Evolutionary conservation across 1,140 invertebrate species (phyloP).

Genomic region (Pogonomyrmex barbatus): DNA sequence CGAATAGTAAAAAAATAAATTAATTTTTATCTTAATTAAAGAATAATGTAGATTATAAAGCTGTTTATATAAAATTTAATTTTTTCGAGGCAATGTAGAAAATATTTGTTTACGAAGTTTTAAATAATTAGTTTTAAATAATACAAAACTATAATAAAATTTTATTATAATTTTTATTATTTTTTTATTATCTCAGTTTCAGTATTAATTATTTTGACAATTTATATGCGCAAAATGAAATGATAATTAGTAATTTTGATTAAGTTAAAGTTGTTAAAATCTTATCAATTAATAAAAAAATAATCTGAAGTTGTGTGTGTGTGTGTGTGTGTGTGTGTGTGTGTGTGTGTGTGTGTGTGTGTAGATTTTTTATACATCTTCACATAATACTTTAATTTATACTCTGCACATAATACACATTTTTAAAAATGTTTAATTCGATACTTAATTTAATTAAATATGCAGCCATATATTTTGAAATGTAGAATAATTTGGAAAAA

Average conservation of each 20-base stretch:
- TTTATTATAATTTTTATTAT: background rate
- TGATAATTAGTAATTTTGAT: background rate
- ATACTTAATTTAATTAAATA: background rate
- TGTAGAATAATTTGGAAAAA: background rate
- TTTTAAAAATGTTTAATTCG: background rate
- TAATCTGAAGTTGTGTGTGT: background rate
- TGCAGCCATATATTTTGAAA: background rate
- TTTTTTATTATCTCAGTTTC: background rate
- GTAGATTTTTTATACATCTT: no score
- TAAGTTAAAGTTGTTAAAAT: background rate
- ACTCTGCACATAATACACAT: background rate
- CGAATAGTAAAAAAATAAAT: constrained; percentile 1
- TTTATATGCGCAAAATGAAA: background rate
- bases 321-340: no score
- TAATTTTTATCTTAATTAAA: background rate
- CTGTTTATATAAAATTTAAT: background rate
- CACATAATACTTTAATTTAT: no score
- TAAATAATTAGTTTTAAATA: background rate
- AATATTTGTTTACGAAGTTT: background rate
- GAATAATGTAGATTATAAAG: background rate
- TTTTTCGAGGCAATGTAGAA: background rate
- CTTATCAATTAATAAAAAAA: background rate
- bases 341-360: no score
- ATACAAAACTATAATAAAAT: background rate
- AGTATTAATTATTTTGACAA: background rate